Conservation (phyloP, 23 tunicate genomes). For the Ascidia mentula region DNA sequence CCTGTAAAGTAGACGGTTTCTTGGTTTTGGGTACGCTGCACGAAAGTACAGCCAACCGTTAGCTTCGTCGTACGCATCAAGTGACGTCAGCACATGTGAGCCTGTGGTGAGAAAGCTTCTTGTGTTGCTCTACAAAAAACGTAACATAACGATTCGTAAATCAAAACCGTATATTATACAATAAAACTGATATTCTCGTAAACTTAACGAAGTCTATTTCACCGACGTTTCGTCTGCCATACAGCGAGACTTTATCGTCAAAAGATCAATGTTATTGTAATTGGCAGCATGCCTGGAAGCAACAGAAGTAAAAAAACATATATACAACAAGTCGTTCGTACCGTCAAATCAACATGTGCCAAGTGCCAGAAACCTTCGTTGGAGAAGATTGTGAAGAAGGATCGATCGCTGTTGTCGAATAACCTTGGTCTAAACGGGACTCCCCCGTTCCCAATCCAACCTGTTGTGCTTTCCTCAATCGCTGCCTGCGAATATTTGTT, state of each 20-base stretch:
- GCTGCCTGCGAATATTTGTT: slow-evolving; percentile 12
- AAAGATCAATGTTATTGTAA: no score
- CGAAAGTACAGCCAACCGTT: slow-evolving; percentile 61
- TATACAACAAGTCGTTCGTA: slow-evolving; percentile 4
- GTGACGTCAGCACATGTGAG: slow-evolving; percentile 49
- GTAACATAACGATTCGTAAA: no score
- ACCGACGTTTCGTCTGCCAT: no score
- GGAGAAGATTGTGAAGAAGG: slow-evolving; percentile 57
- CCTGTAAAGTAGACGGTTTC: slow-evolving; percentile 64
- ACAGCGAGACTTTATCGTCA: no score
- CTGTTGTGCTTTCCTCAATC: slow-evolving; percentile 42
- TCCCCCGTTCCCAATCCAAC: slow-evolving; percentile 92
- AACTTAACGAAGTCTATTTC: no score
- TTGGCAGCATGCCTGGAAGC: no score
- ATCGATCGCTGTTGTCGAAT: not conserved
- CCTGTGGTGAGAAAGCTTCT: slow-evolving; percentile 59
- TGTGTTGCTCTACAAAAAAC: slow-evolving; percentile 37
- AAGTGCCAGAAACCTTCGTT: slow-evolving; percentile 79
- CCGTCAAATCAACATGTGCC: slow-evolving; percentile 57
- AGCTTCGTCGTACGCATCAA: slow-evolving; percentile 58
- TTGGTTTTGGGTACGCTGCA: slow-evolving; percentile 84
- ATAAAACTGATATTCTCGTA: no score
- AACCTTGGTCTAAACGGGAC: slow-evolving; percentile 65
- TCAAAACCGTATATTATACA: no score
- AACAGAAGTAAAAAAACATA: no score